phyloP scores from a whole-genome alignment of 2,888 invertebrate genomes.

The Standfussiana lucernea region DNA sequence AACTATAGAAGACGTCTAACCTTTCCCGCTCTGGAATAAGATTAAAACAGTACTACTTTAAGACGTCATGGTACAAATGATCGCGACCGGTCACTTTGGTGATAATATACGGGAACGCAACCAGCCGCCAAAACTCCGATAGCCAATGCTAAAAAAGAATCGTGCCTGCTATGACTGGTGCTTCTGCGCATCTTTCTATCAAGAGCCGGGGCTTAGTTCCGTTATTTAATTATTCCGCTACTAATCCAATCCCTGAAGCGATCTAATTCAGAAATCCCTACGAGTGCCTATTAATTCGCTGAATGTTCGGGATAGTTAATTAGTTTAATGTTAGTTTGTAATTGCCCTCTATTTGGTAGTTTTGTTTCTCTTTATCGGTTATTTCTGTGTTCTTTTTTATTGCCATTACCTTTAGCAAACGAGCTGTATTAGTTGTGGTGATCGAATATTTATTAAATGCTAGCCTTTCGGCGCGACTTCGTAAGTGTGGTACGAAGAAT shows the following conservation, averaged over 20 bases:
- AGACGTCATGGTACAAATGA: background rate
- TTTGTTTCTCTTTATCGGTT: slow-evolving; percentile 14
- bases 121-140: background rate
- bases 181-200: slow-evolving; percentile 24
- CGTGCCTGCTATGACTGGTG: background rate
- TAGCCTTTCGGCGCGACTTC: too few relatives aligned
- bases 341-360: slow-evolving; percentile 46
- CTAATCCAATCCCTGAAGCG: slow-evolving; percentile 59
- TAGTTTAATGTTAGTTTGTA: slow-evolving; percentile 53
- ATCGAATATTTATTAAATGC: background rate
- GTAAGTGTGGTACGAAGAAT: too few relatives aligned
- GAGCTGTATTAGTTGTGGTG: background rate
- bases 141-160: background rate
- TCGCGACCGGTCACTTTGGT: background rate
- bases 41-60: too few relatives aligned
- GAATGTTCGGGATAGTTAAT: slow-evolving; percentile 58
- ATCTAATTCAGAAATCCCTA: slow-evolving; percentile 62
- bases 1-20: too few relatives aligned
- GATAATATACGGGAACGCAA: background rate
- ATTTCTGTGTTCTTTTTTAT: background rate
- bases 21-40: too few relatives aligned
- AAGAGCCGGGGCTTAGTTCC: slow-evolving; percentile 28
- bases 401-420: background rate
- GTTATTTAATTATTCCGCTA: slow-evolving; percentile 64
- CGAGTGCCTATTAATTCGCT: slow-evolving; percentile 61